These are phyloP conservation scores for Lacanobia wlatinum DNA, from an alignment of 2,888 invertebrate genomes.

Conservation along the genomic window DNA sequence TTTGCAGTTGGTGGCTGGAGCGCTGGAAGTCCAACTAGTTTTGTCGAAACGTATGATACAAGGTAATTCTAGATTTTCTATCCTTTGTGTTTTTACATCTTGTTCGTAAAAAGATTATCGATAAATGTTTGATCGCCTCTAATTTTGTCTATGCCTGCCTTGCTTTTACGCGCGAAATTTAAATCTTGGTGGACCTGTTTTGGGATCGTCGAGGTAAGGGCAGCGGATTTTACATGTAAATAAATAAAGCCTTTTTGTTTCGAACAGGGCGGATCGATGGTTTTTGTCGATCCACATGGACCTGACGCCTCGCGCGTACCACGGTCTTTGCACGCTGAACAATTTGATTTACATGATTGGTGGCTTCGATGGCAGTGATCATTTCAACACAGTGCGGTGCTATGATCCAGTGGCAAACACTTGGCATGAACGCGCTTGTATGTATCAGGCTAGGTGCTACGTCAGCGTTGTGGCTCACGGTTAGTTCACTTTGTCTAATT, in stretches of 20 bases:
- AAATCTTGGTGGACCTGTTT: background rate
- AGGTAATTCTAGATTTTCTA: conserved; percentile 83
- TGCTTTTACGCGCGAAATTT: background rate
- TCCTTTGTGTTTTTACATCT: background rate
- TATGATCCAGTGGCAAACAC: conserved; percentile 94
- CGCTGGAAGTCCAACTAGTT: conserved; percentile 95
- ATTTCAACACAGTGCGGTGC: conserved; percentile 95
- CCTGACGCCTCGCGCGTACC: conserved; percentile 93
- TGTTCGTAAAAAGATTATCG: background rate
- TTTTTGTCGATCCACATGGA: conserved; percentile 93
- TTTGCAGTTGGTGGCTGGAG: conserved; percentile 97
- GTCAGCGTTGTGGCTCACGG: conserved; percentile 94
- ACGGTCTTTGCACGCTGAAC: conserved; percentile 94
- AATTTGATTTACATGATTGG: conserved; percentile 95
- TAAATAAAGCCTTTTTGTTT: conserved; percentile 19
- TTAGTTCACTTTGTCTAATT: conserved; percentile 67
- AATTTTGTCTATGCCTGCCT: conserved; percentile 2
- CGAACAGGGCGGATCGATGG: conserved; percentile 94
- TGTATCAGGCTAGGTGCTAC: conserved; percentile 95
- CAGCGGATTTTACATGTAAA: background rate
- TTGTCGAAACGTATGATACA: conserved; percentile 94
- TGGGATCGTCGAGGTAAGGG: background rate
- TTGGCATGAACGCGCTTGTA: conserved; percentile 95
- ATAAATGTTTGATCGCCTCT: background rate
- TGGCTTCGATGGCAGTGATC: conserved; percentile 95